These are phyloP conservation scores for Hippocampus guttulatus DNA, from an alignment of 2,113 vertebrate genomes.

Conservation along the genomic window DNA sequence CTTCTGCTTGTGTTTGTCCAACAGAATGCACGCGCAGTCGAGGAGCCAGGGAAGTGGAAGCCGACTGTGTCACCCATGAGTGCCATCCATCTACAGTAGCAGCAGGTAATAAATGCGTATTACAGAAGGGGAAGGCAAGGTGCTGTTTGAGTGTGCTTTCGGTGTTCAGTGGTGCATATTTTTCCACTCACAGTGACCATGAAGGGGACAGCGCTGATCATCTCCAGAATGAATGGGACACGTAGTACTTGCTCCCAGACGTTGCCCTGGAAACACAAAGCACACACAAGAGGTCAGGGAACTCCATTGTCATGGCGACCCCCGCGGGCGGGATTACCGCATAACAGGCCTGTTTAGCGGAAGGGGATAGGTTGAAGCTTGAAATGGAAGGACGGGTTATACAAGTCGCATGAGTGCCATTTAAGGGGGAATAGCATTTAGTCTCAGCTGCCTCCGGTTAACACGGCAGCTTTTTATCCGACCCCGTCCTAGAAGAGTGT, in stretches of 20 bases:
- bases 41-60: background rate
- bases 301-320: conserved; percentile 47
- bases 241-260: conserved; percentile 81
- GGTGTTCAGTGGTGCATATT: conserved; percentile 19
- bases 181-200: conserved; percentile 77
- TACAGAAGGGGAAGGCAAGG: background rate
- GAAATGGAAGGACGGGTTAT: conserved; percentile 14
- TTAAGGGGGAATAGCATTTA: conserved; percentile 12
- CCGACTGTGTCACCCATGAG: background rate
- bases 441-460: conserved; percentile 38
- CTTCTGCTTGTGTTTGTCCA: conserved; percentile 7
- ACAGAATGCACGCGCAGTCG: background rate
- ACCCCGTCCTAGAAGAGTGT: conserved; percentile 36
- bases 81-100: background rate
- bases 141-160: conserved; percentile 9
- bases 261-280: conserved; percentile 77
- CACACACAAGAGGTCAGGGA: conserved; percentile 43
- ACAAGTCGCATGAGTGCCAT: conserved; percentile 21
- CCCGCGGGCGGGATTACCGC: conserved; percentile 38
- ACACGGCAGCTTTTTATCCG: conserved; percentile 53
- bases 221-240: conserved; percentile 80
- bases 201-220: conserved; percentile 80
- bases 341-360: conserved; percentile 21
- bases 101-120: conserved; percentile 1
- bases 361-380: conserved; percentile 14